These are phyloP conservation scores for Lophotis ruficrista DNA, from an alignment of 2,113 vertebrate species.

Conservation along the genomic window DNA sequence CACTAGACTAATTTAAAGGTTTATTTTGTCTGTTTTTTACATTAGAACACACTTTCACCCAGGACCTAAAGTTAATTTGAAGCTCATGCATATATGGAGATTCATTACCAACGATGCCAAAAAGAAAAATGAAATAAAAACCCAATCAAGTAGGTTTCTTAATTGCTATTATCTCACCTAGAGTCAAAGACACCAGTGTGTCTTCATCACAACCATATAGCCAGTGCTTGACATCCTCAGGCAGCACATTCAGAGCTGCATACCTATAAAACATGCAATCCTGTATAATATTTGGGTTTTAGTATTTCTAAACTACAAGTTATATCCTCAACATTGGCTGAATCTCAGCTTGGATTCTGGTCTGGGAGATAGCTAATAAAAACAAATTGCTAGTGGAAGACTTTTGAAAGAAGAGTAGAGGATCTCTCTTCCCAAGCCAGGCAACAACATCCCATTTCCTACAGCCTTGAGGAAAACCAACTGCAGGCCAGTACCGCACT, in stretches of 20 bases:
- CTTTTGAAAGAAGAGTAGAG: neutral
- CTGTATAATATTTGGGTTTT: neutral
- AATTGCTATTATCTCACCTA: neutral
- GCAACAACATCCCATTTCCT: neutral
- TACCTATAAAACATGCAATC: neutral
- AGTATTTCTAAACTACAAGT: neutral
- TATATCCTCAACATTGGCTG: neutral
- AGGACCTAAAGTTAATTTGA: neutral
- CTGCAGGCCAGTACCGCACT: accelerated
- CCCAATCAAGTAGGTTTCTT: neutral
- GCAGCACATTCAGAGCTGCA: neutral
- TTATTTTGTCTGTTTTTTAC: neutral
- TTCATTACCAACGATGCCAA: neutral
- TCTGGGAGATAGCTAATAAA: neutral
- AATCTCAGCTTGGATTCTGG: neutral
- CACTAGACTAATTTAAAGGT: neutral
- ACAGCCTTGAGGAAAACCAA: neutral
- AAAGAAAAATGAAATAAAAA: neutral
- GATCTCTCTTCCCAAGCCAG: neutral
- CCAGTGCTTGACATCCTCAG: neutral
- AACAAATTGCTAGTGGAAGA: neutral
- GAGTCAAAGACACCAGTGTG: neutral
- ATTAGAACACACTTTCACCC: neutral
- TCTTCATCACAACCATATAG: neutral
- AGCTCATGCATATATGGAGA: neutral